phyloP scores from a whole-genome alignment of 2,888 invertebrate species.

The Invenusta paracnida region DNA sequence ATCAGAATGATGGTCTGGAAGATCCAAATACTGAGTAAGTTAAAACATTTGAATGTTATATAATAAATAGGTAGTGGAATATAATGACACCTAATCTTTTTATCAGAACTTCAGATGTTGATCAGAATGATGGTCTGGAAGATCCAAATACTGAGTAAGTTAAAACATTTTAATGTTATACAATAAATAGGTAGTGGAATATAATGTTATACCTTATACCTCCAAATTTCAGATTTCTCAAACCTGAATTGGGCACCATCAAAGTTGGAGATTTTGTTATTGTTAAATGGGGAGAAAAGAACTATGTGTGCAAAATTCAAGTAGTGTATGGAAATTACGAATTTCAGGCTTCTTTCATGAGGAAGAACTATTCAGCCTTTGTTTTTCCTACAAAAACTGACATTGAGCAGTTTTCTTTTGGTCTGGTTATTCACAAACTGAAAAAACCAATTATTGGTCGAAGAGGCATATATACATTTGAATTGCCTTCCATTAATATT shows the following conservation, averaged over 20 bases:
- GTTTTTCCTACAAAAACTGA: slow-evolving; percentile 29
- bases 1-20: slow-evolving; percentile 29
- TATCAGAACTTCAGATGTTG: background rate
- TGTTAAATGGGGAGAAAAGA: slow-evolving; percentile 29
- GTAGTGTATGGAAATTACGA: slow-evolving; percentile 29
- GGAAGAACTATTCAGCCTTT: slow-evolving; percentile 29
- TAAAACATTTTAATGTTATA: slow-evolving; percentile 23
- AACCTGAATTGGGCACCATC: slow-evolving; percentile 26
- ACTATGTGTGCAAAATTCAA: slow-evolving; percentile 29
- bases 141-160: background rate
- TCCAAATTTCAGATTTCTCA: slow-evolving; percentile 11
- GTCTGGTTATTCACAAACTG: slow-evolving; percentile 23
- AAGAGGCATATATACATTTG: slow-evolving; percentile 25
- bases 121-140: background rate
- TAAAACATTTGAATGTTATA: background rate
- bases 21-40: slow-evolving; percentile 29
- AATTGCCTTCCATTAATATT: slow-evolving; percentile 27
- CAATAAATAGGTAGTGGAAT: slow-evolving; percentile 29
- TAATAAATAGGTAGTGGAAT: background rate
- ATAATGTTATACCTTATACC: slow-evolving; percentile 21
- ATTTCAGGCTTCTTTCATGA: slow-evolving; percentile 26
- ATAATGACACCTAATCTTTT: no score
- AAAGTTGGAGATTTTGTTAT: slow-evolving; percentile 29
- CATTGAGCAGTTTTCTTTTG: slow-evolving; percentile 21
- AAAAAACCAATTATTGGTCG: slow-evolving; percentile 18